Base-by-base conservation (phyloP, 2,888 invertebrate species). In the Drosophila borealis region DNA sequence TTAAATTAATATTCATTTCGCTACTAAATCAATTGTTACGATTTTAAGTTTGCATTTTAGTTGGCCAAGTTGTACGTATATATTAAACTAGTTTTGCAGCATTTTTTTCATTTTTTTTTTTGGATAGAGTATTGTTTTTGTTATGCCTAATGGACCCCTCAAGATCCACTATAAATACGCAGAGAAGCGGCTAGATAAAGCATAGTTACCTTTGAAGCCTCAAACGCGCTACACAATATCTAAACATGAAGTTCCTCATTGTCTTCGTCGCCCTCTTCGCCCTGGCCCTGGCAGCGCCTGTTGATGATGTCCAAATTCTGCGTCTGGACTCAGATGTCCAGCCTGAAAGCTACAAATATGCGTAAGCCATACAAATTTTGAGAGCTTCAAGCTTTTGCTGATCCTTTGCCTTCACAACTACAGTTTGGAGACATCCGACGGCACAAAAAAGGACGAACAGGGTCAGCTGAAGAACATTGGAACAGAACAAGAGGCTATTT, bases 291-390 rank as follows among this genome's bases (percentile, higher is more conserved):
- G 91, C 91, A n/a, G 89, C 85, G 10, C 84, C 91, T 14, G 9
- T 57, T 2, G 0, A 2, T 3, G 11, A 44, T 2, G 41, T 17
- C 3, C 3, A 56, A 17, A 48, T 74, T 19, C 3, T 79, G 4
- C 36, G 49, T 4, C 42, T 3, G 2, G 39, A 64, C 0, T 33
- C 70, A 3, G 70, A 72, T 13, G 72, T 93, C 57, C 94, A 94
- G 55, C 81, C 93, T 13, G 93, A 93, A 71, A 92, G 93, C 44
- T 94, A 94, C 91, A 93, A 91, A 68, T 94, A 93, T 9, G 3
- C 3, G 65, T 65, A 66, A 61, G 34, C 9, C 10, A 39, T 14
- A 8, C 14, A 1, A 21, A 29, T 17, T 3, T 48, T n/a, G 9
- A 3, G 6, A 29, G 1, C 9, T 4, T 11, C 9, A 25, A 25